Evolutionary conservation across 2,113 vertebrate genomes (phyloP).

Genomic region (Corapipo altera): DNA sequence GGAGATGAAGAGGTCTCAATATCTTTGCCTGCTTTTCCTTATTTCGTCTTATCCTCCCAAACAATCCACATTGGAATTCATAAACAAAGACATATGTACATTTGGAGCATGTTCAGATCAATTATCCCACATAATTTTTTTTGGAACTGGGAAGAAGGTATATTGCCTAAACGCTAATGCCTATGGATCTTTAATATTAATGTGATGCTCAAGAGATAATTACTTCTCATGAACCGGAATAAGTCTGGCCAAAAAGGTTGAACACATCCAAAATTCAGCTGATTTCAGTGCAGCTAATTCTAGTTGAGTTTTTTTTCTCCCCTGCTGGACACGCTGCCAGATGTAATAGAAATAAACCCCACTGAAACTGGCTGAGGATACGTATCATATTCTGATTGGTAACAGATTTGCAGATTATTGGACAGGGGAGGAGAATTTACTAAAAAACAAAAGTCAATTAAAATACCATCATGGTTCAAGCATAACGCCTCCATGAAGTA

Average conservation of each 20-base stretch:
- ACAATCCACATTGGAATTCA: slow-evolving; percentile 47
- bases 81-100: slow-evolving; percentile 64
- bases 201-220: slow-evolving; percentile 61
- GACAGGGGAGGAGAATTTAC: not conserved
- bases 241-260: slow-evolving; percentile 55
- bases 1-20: not conserved
- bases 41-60: slow-evolving; percentile 21
- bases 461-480: not conserved
- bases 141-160: slow-evolving; percentile 47
- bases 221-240: slow-evolving; percentile 61
- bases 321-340: slow-evolving; percentile 38
- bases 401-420: slow-evolving; percentile 53
- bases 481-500: not conserved
- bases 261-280: slow-evolving; percentile 49
- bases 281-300: slow-evolving; percentile 56
- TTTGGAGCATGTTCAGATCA: slow-evolving; percentile 57
- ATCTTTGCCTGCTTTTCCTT: slow-evolving; percentile 35
- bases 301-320: not conserved
- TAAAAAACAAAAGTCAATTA: slow-evolving; percentile 3
- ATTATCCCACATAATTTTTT: slow-evolving; percentile 45
- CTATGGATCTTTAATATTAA: slow-evolving; percentile 67
- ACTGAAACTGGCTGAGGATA: slow-evolving; percentile 32
- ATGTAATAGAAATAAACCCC: slow-evolving; percentile 56
- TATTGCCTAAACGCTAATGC: slow-evolving; percentile 39
- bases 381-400: slow-evolving; percentile 59